Base-by-base conservation (phyloP, 2,113 vertebrate genomes). In the Protobothrops flavoviridis region DNA sequence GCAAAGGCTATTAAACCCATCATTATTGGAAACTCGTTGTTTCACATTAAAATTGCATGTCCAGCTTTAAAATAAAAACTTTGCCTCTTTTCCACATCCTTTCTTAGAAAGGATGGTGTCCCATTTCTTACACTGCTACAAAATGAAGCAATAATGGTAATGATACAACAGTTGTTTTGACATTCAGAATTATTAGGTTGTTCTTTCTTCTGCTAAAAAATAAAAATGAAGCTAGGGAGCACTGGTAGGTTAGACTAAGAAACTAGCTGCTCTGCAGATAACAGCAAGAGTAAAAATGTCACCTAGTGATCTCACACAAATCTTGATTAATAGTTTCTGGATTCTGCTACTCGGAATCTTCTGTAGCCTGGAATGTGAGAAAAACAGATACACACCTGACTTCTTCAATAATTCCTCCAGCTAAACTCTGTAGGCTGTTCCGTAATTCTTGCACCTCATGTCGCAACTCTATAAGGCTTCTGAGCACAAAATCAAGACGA, bases 371-470 rank as follows among this genome's bases (percentile, higher is more conserved):
- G 2, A 86, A 52, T 26, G 1, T 81, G 59, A 87, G 13, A 90
- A 5, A 2, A 55, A 15, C 20, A 1, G 12, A 2, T 69, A 98
- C 98, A 97, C 93, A 99, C 99, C 98, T 99, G 94, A 99, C 98
- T 94, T 99, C 98, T 33, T 97, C 98, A 21, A 98, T 97, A 4
- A 99, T 99, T 93, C 98, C 98, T 24, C 95, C 94, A 0, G 98
- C 98, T 7, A 99, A 97, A 59, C 96, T 97, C 94, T 98, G 98
- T 81, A 99, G 98, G 90, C 98, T 97, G 3, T 93, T 97, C 20
- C 98, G 96, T 87, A 99, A 96, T 94, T 99, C 98, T 12, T 99
- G 98, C 74, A 99, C 98, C 93, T 99, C 99, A 0, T 87, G 96
- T 55, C 98, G 97, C 87, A 99, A 97, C 0, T 98, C 98, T 0